Base-by-base conservation (phyloP, 1,140 invertebrate species). In the Hyphantria cunea region DNA sequence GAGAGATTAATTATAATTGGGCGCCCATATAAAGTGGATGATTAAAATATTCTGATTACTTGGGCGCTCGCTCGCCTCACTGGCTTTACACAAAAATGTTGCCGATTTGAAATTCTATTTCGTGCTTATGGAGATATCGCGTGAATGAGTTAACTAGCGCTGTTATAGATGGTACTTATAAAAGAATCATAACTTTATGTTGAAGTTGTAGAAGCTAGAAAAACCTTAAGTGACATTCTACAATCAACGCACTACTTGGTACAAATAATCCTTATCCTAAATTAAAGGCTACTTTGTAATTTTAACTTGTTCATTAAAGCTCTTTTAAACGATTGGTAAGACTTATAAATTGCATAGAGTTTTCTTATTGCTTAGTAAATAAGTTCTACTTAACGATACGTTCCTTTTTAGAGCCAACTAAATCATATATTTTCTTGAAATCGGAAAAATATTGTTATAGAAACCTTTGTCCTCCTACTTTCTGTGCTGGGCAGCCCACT, bases 1-100 rank as follows among this genome's bases (percentile, higher is more conserved):
- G 81, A 70, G 72, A 84, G 81, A 84, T 82, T 88, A 84, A 82
- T 78, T 80, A 71, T 83, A 70, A 76, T 83, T 76, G 72, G 67
- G 67, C 66, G 71, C 68, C 74, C 72, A 79, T 76, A 78, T 81
- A 76, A 84, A 82, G 70, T 80, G 64, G 76, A 84, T 86, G 78
- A 78, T 85, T 85, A 81, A 42, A 72, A 73, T 70, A 60, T 79
- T 72, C 80, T 66, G 73, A 84, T 80, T 65, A 72, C 58, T 73
- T 67, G 53, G 37, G 56, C 65, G 58, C 67, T 64, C 58, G 50
- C 42, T 12, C 12, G 54, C 32, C 25, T 48, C 45, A 37, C n/a
- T 42, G 8, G 47, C 6, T 48, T 55, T 64, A 64, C 48, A 53
- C 48, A 48, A 55, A 60, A 52, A 58, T 58, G 49, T 63, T 60